Base-by-base conservation (phyloP, 2,113 vertebrate species). In the Rhabdornis inornatus region DNA sequence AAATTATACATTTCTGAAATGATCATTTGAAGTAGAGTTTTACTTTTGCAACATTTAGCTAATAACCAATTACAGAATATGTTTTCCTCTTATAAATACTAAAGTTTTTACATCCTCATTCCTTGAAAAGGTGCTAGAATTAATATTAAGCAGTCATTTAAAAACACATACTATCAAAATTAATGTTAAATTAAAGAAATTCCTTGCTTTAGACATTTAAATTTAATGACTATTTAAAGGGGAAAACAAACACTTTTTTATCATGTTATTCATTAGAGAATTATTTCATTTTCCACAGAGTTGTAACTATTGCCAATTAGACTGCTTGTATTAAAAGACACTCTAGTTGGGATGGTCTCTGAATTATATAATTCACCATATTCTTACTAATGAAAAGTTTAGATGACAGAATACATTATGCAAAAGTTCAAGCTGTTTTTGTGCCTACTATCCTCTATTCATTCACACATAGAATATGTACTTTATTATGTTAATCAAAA, bases 301-400 rank as follows among this genome's bases (percentile, higher is more conserved):
- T 89, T 55, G 35, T 77, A 83, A 91, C 65, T 91, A 50, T 82
- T 92, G 40, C 52, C 70, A 91, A 92, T 95, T 97, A 96, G 87
- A 89, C 16, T 83, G 71, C 50, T 52, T 68, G 71, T 77, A 81
- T 96, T 95, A 96, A 91, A 95, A 90, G 90, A 81, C 49, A 64
- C 10, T 83, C 65, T 92, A 90, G 40, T 52, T 6, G 28, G 55
- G 55, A 83, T 84, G 49, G 31, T 95, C 53, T 94, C 61, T 72
- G 91, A 95, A 95, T 96, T 83, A 94, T 59, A 71, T 91, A 70
- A 71, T 94, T 94, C 93, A 47, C 79, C 7, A 25, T 49, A 69
- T 72, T 88, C 59, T 94, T 78, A 66, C n/a, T 97, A 96, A 94
- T 87, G 75, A 91, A 95, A 97, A 95, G 86, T 95, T 97, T 87